Conservation (phyloP, 2,113 vertebrate species). For the Megaceryle maxima region DNA sequence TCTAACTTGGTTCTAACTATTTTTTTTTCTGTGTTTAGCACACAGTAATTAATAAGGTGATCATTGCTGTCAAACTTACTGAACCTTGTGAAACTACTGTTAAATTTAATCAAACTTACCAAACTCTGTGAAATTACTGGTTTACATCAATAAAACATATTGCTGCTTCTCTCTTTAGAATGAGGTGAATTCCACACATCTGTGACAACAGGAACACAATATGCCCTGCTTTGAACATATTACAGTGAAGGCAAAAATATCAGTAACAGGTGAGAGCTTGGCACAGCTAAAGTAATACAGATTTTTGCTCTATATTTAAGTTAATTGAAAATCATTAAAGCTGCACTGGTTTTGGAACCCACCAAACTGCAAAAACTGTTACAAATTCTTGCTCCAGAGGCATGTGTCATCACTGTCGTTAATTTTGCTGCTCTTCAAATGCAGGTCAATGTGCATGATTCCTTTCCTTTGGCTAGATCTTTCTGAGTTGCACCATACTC, state of each 20-base stretch:
- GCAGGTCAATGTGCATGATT: background rate
- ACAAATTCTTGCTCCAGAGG: background rate
- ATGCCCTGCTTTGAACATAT: background rate
- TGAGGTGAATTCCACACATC: background rate
- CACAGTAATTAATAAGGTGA: background rate
- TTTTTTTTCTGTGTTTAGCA: background rate
- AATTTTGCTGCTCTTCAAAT: background rate
- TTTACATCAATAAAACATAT: background rate
- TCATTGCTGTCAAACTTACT: background rate
- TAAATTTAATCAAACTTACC: background rate
- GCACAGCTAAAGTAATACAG: background rate
- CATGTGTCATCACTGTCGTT: accelerated
- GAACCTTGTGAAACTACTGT: background rate
- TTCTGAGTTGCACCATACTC: background rate
- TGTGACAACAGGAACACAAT: background rate
- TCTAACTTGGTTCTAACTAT: background rate
- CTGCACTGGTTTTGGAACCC: background rate
- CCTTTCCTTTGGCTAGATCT: background rate
- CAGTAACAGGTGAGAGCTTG: background rate
- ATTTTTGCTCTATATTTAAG: background rate
- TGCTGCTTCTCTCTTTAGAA: background rate
- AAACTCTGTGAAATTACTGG: background rate
- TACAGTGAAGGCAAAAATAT: background rate
- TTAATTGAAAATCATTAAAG: background rate
- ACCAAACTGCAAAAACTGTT: background rate